Evolutionary conservation across 2,888 invertebrate species (phyloP), one percentile per base, ranked within the genome.

Genomic region (Cataglyphis livida): DNA sequence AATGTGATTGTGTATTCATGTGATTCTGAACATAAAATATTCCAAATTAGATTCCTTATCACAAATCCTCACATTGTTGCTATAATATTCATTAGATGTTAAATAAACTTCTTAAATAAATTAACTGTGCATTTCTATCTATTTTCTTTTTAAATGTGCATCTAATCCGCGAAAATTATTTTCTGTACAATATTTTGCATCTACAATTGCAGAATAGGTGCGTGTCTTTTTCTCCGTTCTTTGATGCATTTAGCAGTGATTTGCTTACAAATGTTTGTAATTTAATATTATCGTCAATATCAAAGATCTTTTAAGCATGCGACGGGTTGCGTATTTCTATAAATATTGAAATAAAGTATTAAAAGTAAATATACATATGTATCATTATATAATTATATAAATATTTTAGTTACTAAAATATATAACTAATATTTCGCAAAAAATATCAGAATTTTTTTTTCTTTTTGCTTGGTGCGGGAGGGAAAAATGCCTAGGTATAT

Each of bases 361-460:
- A 48, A 35, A 35, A 35, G 96, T 95, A 89, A 83, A 88, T 84
- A 51, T 61, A 64, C 51, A 35, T 59, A 25, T 32, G n/a, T 6
- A 62, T 28, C 6, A 48, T 25, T 44, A 54, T 68, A 38, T 21
- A 32, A 59, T 61, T 79, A n/a, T n/a, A 61, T 38, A 28, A 25
- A 38, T 18, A 44, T 10, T 51, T 21, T 62, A 35, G 9, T 51
- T 44, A 38, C 15, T 48, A 85, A 54, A 28, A 35, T 35, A 35
- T 35, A 35, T 81, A 35, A 79, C n/a, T 75, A 1, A 4, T 4
- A 41, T 76, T 87, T 65, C 59, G 91, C 90, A 90, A 90, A 70
- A 86, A 85, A n/a, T 64, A 81, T 54, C 84, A 87, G 48, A 75
- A 85, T 1, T 65, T 35, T 35, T 35, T 35, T 35, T 35, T 35